Evolutionary conservation across 1,140 invertebrate species (phyloP).

Genomic region (Aphelenchoides fujianensis): DNA sequence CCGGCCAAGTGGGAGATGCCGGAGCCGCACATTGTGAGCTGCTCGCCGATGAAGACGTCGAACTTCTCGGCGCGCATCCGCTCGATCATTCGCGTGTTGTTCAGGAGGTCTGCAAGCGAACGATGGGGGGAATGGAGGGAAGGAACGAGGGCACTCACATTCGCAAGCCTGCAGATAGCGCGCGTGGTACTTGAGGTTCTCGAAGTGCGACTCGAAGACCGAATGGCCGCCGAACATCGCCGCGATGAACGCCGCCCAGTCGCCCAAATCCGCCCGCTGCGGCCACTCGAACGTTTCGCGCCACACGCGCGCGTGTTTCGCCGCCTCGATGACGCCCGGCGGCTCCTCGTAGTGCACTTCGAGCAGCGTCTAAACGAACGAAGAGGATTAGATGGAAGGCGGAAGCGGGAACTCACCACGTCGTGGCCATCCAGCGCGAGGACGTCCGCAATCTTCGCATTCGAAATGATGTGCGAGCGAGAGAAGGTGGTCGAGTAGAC

Average conservation of each 20-base stretch:
- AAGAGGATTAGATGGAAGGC: too few relatives aligned
- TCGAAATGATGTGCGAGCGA: conserved; percentile 19
- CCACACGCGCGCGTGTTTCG: conserved; percentile 4
- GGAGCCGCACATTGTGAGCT: conserved; percentile 39
- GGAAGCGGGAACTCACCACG: too few relatives aligned
- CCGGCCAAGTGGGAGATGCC: conserved; percentile 22
- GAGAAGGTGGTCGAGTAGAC: conserved; percentile 16
- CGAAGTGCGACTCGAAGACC: background rate
- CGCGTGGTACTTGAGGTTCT: conserved; percentile 14
- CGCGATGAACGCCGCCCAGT: background rate
- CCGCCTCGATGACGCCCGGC: conserved; percentile 3
- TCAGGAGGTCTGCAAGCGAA: conserved; percentile 11
- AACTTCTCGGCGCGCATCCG: conserved; percentile 33
- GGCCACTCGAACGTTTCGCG: conserved; percentile 17
- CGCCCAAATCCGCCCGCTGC: background rate
- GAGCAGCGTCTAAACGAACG: too few relatives aligned
- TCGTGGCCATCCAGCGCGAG: conserved; percentile 33
- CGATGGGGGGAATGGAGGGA: too few relatives aligned
- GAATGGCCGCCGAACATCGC: background rate
- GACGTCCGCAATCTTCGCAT: conserved; percentile 27
- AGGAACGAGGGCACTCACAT: too few relatives aligned
- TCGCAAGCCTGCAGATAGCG: conserved; percentile 15
- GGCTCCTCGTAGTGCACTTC: conserved; percentile 18
- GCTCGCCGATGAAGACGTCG: conserved; percentile 45
- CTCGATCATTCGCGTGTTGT: conserved; percentile 25